These are phyloP conservation scores for Chrosomus eos DNA, from an alignment of 2,797 vertebrate species.

Conservation along the genomic window DNA sequence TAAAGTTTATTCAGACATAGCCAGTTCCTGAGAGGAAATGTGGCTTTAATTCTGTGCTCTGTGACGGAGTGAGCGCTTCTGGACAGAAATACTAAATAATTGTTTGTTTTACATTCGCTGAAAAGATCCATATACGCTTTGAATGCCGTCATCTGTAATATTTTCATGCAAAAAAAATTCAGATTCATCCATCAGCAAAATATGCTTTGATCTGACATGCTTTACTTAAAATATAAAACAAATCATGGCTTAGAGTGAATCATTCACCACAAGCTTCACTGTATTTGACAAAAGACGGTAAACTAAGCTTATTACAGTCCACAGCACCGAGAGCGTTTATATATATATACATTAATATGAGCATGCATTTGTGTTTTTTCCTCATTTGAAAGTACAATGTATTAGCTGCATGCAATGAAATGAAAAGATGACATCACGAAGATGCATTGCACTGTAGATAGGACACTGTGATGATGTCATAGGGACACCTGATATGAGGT, in stretches of 20 bases:
- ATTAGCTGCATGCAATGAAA: background rate
- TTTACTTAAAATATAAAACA: slow-evolving; percentile 37
- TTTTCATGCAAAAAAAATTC: slow-evolving; percentile 27
- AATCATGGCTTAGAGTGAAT: slow-evolving; percentile 44
- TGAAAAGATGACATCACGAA: background rate
- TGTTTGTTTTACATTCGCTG: slow-evolving; percentile 38
- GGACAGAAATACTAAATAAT: slow-evolving; percentile 19
- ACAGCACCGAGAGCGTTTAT: background rate
- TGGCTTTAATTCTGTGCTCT: slow-evolving; percentile 20
- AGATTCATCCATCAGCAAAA: slow-evolving; percentile 12
- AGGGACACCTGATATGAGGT: slow-evolving; percentile 39
- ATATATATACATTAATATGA: slow-evolving; percentile 15
- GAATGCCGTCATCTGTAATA: slow-evolving; percentile 41
- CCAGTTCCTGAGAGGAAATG: background rate
- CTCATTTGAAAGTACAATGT: background rate
- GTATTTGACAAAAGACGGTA: slow-evolving; percentile 35
- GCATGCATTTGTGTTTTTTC: background rate
- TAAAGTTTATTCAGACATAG: background rate
- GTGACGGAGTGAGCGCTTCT: background rate
- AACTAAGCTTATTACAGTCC: slow-evolving; percentile 37
- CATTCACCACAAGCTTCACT: slow-evolving; percentile 38
- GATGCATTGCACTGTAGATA: background rate
- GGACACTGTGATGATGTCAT: slow-evolving; percentile 33
- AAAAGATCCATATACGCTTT: slow-evolving; percentile 17
- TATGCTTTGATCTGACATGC: slow-evolving; percentile 44